Conservation (phyloP, 2,797 vertebrate species). For the Sciurus vulgaris region DNA sequence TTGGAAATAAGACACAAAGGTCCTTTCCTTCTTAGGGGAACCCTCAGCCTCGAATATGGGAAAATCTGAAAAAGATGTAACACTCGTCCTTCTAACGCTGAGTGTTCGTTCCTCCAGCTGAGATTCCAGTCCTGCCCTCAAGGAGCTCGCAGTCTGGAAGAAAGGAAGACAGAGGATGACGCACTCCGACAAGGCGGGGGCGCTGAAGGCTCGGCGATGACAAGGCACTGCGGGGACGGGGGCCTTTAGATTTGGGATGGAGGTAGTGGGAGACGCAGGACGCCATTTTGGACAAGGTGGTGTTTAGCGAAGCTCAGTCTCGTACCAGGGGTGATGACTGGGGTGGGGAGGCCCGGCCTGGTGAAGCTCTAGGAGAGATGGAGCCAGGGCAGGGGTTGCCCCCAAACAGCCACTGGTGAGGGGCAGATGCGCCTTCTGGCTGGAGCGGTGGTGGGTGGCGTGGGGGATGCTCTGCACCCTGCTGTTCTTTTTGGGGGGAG, state of each 20-base stretch:
- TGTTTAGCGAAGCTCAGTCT: background rate
- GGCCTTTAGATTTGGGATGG: background rate
- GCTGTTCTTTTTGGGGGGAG: background rate
- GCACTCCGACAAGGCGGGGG: background rate
- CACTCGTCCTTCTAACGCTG: background rate
- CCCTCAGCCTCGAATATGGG: background rate
- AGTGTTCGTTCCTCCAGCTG: background rate
- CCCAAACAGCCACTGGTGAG: background rate
- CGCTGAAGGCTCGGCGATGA: background rate
- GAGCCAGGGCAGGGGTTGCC: background rate
- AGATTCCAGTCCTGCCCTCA: background rate
- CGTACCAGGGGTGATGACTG: background rate
- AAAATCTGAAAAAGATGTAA: background rate
- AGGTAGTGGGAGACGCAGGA: background rate
- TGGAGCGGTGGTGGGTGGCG: background rate
- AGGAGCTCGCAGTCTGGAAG: constrained; percentile 7
- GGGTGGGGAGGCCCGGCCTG: background rate
- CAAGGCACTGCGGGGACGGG: background rate
- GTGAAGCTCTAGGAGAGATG: background rate
- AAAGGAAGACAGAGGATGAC: background rate
- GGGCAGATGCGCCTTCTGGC: background rate
- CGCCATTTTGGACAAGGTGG: background rate
- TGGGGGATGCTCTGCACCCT: background rate
- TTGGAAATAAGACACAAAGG: background rate
- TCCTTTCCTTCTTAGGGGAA: background rate